Conservation (phyloP, 2,113 vertebrate genomes). For the Chunga burmeisteri region DNA sequence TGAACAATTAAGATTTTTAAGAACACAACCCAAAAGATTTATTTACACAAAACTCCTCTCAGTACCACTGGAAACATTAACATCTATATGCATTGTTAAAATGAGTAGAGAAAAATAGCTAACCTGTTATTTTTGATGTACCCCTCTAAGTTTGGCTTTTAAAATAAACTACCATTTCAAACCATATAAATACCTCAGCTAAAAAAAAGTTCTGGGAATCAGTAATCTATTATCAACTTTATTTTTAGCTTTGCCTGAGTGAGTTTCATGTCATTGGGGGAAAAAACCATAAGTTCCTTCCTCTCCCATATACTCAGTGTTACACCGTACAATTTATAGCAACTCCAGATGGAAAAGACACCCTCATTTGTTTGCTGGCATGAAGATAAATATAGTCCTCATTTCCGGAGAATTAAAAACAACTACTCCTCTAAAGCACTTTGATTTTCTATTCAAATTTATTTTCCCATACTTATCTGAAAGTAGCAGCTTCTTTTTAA, state of each 20-base stretch:
- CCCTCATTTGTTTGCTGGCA: background rate
- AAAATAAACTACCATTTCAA: background rate
- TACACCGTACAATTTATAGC: background rate
- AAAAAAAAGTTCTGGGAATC: slow-evolving; percentile 44
- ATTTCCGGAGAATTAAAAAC: background rate
- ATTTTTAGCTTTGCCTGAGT: slow-evolving; percentile 18
- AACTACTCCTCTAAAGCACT: background rate
- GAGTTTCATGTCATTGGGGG: background rate
- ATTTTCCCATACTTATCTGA: background rate
- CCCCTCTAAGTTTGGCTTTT: background rate
- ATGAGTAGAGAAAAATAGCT: background rate
- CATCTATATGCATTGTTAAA: background rate
- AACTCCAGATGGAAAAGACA: slow-evolving; percentile 27
- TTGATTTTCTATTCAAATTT: background rate
- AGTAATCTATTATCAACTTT: background rate
- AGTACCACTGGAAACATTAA: background rate
- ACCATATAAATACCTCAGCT: background rate
- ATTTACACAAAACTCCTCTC: background rate
- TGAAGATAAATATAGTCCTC: slow-evolving; percentile 23
- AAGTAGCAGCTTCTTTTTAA: background rate
- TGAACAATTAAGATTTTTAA: background rate
- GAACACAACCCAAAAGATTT: background rate
- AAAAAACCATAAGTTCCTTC: background rate
- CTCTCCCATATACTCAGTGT: background rate
- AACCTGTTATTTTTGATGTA: background rate